phyloP scores from a whole-genome alignment of 2,113 vertebrate species.

The Sphaerodactylus townsendi region DNA sequence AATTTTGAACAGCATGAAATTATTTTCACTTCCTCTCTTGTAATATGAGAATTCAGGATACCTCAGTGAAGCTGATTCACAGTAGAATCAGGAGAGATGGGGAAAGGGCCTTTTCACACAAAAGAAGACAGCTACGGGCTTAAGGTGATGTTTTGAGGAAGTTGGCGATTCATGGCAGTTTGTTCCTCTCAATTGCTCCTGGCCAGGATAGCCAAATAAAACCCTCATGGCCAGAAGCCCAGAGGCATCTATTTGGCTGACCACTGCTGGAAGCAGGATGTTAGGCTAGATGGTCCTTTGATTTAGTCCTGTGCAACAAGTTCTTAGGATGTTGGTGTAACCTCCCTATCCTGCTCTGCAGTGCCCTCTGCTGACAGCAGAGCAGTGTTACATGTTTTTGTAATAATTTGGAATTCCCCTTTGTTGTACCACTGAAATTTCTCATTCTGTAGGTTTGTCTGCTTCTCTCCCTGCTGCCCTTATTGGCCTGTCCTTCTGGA shows the following conservation, averaged over 20 bases:
- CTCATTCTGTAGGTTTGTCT: neutral
- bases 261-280: no score
- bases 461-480: neutral
- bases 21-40: no score
- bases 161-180: neutral
- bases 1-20: no score
- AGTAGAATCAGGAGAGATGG: neutral
- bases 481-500: no score
- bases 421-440: neutral
- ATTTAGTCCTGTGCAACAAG: no score
- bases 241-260: neutral
- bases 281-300: no score
- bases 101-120: neutral
- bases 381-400: neutral
- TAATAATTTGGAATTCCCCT: neutral
- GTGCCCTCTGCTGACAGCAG: neutral
- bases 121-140: neutral
- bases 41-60: neutral
- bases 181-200: neutral
- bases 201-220: neutral
- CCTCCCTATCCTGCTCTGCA: neutral
- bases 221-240: neutral
- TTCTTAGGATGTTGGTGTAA: neutral
- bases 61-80: no score
- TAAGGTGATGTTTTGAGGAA: neutral